Evolutionary conservation across 1,140 invertebrate genomes (phyloP).

Genomic region (Cotesia typhae): DNA sequence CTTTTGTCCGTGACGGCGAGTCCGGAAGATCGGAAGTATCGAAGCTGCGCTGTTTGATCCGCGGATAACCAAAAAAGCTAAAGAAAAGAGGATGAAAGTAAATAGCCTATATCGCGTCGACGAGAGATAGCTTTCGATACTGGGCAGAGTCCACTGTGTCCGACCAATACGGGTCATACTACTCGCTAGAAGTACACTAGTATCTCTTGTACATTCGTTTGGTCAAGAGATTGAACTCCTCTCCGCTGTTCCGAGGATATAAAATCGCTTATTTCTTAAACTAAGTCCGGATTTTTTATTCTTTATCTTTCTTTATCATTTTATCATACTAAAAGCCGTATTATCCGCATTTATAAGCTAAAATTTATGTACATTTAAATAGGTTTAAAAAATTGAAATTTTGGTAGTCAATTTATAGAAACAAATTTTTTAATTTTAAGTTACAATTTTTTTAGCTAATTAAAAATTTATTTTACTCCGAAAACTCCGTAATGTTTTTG

Average conservation of each 20-base stretch:
- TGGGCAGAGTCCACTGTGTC: slow-evolving; percentile 2
- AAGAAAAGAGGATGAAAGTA: slow-evolving; percentile 19
- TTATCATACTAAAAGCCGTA: slow-evolving; percentile 13
- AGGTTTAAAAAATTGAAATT: too few species aligned
- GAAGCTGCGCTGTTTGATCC: slow-evolving; percentile 22
- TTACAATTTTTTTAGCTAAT: too few species aligned
- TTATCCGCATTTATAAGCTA: neutral
- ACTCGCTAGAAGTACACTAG: neutral
- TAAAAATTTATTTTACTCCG: too few species aligned
- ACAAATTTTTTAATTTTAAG: too few species aligned
- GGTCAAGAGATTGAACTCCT: slow-evolving; percentile 22
- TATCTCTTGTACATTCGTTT: slow-evolving; percentile 8
- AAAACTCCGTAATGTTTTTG: too few species aligned
- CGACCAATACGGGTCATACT: slow-evolving; percentile 10
- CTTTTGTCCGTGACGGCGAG: slow-evolving; percentile 6
- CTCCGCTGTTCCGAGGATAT: neutral
- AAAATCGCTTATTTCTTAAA: slow-evolving; percentile 20
- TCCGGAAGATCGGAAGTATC: slow-evolving; percentile 18
- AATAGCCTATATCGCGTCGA: slow-evolving; percentile 8
- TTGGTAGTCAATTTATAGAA: too few species aligned
- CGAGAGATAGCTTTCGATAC: slow-evolving; percentile 23
- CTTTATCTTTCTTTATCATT: neutral
- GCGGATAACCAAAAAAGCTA: slow-evolving; percentile 13
- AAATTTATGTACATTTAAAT: too few species aligned
- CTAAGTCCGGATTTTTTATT: slow-evolving; percentile 13